These are phyloP conservation scores for Odontesthes bonariensis DNA, from an alignment of 2,113 vertebrate genomes.

Conservation along the genomic window DNA sequence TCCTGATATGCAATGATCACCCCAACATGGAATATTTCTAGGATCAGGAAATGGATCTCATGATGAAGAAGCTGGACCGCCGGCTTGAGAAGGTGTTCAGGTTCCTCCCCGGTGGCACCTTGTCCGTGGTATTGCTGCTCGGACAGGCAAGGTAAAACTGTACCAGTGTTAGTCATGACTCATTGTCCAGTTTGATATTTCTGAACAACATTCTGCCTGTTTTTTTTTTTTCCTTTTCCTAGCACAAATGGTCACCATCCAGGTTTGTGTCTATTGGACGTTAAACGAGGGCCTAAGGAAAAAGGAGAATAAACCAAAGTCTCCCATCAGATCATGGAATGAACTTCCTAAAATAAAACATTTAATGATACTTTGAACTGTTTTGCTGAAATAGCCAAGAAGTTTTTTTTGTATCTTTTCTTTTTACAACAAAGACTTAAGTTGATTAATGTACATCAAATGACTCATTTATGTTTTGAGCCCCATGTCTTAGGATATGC, in stretches of 20 bases:
- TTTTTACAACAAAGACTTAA: too few relatives aligned
- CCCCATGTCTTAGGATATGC: too few relatives aligned
- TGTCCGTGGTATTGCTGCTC: conserved; percentile 87
- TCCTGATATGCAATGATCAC: background rate
- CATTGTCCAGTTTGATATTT: background rate
- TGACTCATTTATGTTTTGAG: too few relatives aligned
- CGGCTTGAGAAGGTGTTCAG: conserved; percentile 85
- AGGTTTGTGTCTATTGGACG: conserved; percentile 80
- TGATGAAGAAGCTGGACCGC: conserved; percentile 82
- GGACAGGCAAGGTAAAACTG: conserved; percentile 82
- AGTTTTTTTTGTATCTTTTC: too few relatives aligned
- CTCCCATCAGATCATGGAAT: background rate
- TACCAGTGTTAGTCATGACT: rapidly evolving
- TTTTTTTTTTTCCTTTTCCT: conserved; percentile 3
- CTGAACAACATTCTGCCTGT: background rate
- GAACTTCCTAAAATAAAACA: background rate
- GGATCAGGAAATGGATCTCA: conserved; percentile 75
- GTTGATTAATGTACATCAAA: too few relatives aligned
- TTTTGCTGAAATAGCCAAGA: too few relatives aligned
- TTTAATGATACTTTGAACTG: too few relatives aligned
- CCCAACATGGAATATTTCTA: conserved; percentile 36
- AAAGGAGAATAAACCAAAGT: background rate
- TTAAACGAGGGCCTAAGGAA: conserved; percentile 53
- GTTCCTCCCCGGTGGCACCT: conserved; percentile 79
- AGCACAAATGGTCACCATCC: conserved; percentile 50